Conservation (phyloP, 2,797 vertebrate species). For the Siniperca scherzeri region DNA sequence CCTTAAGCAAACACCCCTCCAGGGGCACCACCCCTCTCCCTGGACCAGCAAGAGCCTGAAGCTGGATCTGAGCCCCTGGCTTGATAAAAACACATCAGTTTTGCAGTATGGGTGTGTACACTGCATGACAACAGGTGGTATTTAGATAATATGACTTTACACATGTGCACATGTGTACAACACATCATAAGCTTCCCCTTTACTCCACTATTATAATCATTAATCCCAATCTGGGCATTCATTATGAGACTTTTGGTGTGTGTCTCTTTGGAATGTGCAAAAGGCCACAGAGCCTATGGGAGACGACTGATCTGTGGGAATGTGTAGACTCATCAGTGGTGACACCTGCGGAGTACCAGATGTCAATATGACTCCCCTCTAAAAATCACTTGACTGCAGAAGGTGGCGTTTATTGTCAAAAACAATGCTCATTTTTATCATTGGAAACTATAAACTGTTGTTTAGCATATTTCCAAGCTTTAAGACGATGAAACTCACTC, state of each 20-base stretch:
- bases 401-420: slow-evolving; percentile 3
- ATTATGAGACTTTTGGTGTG: slow-evolving; percentile 44
- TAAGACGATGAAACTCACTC: slow-evolving; percentile 32
- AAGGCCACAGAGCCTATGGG: slow-evolving; percentile 40
- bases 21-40: slow-evolving; percentile 68
- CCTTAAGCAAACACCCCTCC: slow-evolving; percentile 82
- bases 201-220: slow-evolving; percentile 31
- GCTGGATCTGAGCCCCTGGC: slow-evolving; percentile 52
- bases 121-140: slow-evolving; percentile 63
- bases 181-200: slow-evolving; percentile 33
- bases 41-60: slow-evolving; percentile 53
- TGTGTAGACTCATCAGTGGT: slow-evolving; percentile 36
- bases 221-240: slow-evolving; percentile 54
- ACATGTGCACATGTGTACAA: slow-evolving; percentile 30
- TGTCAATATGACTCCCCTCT: slow-evolving; percentile 36
- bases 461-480: slow-evolving; percentile 35
- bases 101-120: slow-evolving; percentile 25
- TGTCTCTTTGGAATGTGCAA: slow-evolving; percentile 55
- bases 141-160: slow-evolving; percentile 63
- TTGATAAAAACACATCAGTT: slow-evolving; percentile 62
- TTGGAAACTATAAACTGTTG: neutral
- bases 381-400: slow-evolving; percentile 22
- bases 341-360: slow-evolving; percentile 59
- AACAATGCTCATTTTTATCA: slow-evolving; percentile 4
- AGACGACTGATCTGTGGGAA: slow-evolving; percentile 44